Base-by-base conservation (phyloP, 2,888 invertebrate species). In the Neuroscelio doddi region DNA sequence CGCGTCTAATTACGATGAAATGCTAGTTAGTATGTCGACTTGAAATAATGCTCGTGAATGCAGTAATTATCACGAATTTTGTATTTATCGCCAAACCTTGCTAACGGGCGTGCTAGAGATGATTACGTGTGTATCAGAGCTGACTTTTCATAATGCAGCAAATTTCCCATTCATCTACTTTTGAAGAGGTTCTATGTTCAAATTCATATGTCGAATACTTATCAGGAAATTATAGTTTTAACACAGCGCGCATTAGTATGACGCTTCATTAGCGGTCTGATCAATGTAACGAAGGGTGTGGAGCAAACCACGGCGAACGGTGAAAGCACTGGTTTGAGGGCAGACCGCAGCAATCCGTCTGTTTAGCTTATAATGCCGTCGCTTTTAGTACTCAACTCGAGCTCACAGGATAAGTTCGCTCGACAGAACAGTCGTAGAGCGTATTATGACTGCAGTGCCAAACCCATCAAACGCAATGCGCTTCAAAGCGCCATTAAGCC, bases 251-350 rank as follows among this genome's bases (percentile, higher is more conserved):
- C 10, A 69, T 73, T 72, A 71, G 49, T 42, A 47, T 66, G 69
- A 21, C 68, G 72, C 69, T 76, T 80, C 79, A 79, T 80, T 80
- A 80, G 74, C 71, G 72, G 72, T 71, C 69, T 72, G 72, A 66
- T 64, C 73, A 77, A 76, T 75, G 75, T 73, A 71, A 75, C 76
- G 79, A 77, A 80, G 77, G 74, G 64, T 46, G 38, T 46, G 16
- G 46, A 8, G 12, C 9, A n/a, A 32, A 41, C 26, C 36, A 51
- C 14, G n/a, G n/a, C n/a, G 30, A 17, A n/a, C 27, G 4, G 10
- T 14, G 9, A 53, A 59, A 30, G 59, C 34, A n/a, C n/a, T n/a
- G n/a, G 49, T 24, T n/a, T n/a, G 36, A 8, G 10, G 46, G 34
- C 7, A 46, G 42, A 49, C 24, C 16, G 34, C 3, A 21, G 26